Conservation (phyloP, 2,888 invertebrate genomes). For the Carpatolechia fugitivella region DNA sequence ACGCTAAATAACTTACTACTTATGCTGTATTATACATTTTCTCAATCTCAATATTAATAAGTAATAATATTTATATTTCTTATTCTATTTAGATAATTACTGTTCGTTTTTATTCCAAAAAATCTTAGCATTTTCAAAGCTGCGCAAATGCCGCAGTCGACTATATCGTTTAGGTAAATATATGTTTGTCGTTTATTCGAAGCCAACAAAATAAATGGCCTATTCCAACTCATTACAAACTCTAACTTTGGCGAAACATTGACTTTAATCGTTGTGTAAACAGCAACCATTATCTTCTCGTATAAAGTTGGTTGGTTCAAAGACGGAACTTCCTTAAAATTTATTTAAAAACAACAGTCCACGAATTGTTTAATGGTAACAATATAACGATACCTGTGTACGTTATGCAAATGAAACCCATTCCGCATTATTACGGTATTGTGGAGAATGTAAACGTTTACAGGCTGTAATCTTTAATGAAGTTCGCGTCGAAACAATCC, state of each 20-base stretch:
- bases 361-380: neutral
- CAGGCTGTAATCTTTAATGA: constrained; percentile 30
- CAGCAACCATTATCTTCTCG: constrained; percentile 23
- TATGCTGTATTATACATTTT: too few species aligned
- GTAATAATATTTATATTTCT: too few species aligned
- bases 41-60: too few species aligned
- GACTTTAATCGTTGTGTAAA: constrained; percentile 23
- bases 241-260: constrained; percentile 22
- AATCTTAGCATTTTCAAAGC: too few species aligned
- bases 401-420: constrained; percentile 7
- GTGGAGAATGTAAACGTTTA: constrained; percentile 21
- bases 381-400: neutral
- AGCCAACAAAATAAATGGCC: constrained; percentile 20
- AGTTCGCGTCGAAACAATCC: constrained; percentile 35
- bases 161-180: neutral
- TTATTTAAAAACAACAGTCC: constrained; percentile 9
- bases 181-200: constrained; percentile 7
- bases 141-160: constrained; percentile 8
- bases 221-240: constrained; percentile 27
- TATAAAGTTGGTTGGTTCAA: constrained; percentile 20
- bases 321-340: constrained; percentile 19
- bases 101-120: too few species aligned
- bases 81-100: too few species aligned
- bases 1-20: too few species aligned
- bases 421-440: constrained; percentile 10